Base-by-base conservation (phyloP, 2,888 invertebrate genomes). In the Ochropleura plecta region DNA sequence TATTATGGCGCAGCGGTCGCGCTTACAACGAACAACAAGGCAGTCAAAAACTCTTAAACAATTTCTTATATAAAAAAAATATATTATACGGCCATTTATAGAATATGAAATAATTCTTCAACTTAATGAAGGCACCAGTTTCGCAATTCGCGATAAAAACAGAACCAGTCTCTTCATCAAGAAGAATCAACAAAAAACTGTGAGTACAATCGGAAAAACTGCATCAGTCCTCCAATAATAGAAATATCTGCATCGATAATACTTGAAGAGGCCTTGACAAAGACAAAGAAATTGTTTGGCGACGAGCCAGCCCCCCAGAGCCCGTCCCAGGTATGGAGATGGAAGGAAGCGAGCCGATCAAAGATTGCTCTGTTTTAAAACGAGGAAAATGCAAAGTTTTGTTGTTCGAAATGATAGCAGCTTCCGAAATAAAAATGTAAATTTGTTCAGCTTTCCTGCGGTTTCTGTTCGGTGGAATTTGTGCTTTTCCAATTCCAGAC, bases 211-310 rank as follows among this genome's bases (percentile, higher is more conserved):
- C 78, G 60, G 60, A 59, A 81, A 82, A 83, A 84, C 79, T 78
- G 79, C 83, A 84, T 78, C 84, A 85, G 88, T 90, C 88, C 86
- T 90, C 89, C 91, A 92, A 91, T 94, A 93, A 94, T 91, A 91
- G 91, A 92, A 92, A 93, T 92, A 93, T 92, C 91, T 90, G 90
- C 92, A 92, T 91, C 91, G 91, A 92, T 91, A 91, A 91, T 92
- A 93, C 92, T 93, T 90, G 89, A 93, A 90, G 89, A 88, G 87
- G 89, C 83, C 88, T 91, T 92, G 92, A 92, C 92, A 92, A 85
- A 94, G 95, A 95, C 95, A 95, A 95, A 95, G 94, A 93, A 94
- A 93, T 93, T 90, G 93, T 92, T 91, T 94, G 94, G 94, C 94
- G 82, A 77, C 57, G 79, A 86, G 93, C 94, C 94, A 94, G 90